phyloP scores from a whole-genome alignment of 1,140 invertebrate genomes.

The Zeugodacus cucurbitae region DNA sequence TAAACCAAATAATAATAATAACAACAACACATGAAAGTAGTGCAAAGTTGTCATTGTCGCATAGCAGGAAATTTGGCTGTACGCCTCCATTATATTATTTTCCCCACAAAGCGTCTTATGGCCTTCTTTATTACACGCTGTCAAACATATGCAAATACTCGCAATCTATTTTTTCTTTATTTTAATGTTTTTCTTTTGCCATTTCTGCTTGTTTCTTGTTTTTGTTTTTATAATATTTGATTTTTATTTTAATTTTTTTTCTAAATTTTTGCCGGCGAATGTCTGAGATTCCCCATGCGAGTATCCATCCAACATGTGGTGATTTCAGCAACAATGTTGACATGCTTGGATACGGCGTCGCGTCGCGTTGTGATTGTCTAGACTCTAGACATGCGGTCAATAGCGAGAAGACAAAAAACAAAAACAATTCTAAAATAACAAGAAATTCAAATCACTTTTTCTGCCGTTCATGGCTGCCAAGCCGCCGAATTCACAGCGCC shows the following conservation, averaged over 20 bases:
- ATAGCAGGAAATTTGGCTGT: not conserved
- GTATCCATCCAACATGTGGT: not conserved
- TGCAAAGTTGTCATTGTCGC: slow-evolving; percentile 38
- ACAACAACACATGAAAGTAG: slow-evolving; percentile 35
- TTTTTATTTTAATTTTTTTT: not conserved
- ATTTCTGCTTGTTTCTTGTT: not conserved
- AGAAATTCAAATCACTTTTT: not conserved
- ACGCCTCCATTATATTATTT: slow-evolving; percentile 17
- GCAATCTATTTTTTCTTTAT: not conserved
- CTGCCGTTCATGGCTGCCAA: not conserved
- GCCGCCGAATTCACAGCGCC: not conserved
- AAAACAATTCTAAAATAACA: not conserved
- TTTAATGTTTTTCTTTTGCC: not conserved
- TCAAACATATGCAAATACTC: slow-evolving; percentile 12
- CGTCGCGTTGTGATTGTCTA: slow-evolving; percentile 14
- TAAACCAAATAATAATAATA: not conserved
- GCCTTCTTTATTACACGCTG: not conserved
- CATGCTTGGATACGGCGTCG: slow-evolving; percentile 39
- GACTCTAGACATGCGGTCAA: slow-evolving; percentile 40
- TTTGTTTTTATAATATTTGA: not conserved
- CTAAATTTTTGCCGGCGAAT: not conserved
- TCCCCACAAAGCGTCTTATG: not conserved
- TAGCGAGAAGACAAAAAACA: not conserved
- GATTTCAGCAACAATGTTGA: slow-evolving; percentile 32
- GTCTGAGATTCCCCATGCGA: slow-evolving; percentile 27